A percentile compares a stretch with the other conserved stretches of the same genome.
Evolutionary conservation across 2,888 invertebrate genomes (phyloP).

Genomic region (Poecilus cupreus): DNA sequence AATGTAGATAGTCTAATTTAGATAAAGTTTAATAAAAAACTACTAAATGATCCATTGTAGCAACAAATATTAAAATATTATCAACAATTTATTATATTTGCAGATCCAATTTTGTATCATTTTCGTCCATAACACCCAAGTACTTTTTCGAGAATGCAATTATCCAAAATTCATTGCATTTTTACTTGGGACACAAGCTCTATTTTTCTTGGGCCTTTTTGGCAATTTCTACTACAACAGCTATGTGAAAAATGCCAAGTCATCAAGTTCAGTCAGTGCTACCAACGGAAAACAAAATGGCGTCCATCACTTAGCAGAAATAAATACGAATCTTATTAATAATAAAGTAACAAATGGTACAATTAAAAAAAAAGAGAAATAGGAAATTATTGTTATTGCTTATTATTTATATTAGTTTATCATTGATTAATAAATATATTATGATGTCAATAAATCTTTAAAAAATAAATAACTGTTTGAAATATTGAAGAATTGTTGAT

Average conservation of each 20-base stretch:
- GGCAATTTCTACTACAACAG: constrained; percentile 83
- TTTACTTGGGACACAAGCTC: constrained; percentile 80
- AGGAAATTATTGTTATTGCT: neutral
- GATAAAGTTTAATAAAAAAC: too few species aligned
- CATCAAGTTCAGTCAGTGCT: neutral
- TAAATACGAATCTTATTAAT: constrained; percentile 13
- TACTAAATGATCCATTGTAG: too few species aligned
- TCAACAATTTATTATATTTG: too few species aligned
- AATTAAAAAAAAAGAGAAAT: constrained; percentile 33
- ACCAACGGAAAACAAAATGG: constrained; percentile 24
- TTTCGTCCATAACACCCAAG: constrained; percentile 81
- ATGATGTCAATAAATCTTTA: too few species aligned
- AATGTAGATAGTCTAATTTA: too few species aligned
- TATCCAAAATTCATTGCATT: constrained; percentile 82
- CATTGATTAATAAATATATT: neutral
- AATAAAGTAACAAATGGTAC: constrained; percentile 39
- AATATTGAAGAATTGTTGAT: too few species aligned
- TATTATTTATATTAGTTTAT: constrained; percentile 24
- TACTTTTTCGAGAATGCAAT: constrained; percentile 79
- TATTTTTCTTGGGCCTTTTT: constrained; percentile 85
- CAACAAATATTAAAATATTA: too few species aligned
- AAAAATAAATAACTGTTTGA: too few species aligned
- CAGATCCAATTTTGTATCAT: constrained; percentile 86
- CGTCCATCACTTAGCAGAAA: constrained; percentile 4
- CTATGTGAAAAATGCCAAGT: constrained; percentile 73